phyloP scores from a whole-genome alignment of 2,113 vertebrate species.

The Eurystomus gularis region DNA sequence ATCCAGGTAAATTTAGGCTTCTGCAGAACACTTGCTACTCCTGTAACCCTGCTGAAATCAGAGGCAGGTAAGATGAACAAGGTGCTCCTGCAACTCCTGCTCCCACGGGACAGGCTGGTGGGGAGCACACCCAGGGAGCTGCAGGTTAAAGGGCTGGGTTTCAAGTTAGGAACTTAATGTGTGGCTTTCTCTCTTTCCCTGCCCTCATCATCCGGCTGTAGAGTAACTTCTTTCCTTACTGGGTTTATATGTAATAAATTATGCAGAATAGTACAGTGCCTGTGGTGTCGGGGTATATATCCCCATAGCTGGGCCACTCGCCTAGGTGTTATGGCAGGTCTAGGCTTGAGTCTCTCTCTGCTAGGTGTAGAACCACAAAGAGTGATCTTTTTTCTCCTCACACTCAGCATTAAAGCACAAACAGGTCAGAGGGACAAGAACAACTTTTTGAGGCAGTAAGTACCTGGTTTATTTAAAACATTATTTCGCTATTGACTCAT shows the following conservation, averaged over 20 bases:
- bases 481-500: not conserved
- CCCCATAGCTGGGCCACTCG: not conserved
- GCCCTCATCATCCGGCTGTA: not conserved
- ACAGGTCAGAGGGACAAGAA: not conserved
- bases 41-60: not conserved
- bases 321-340: not conserved
- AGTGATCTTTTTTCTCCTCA: not conserved
- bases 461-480: not conserved
- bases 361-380: not conserved
- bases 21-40: not conserved
- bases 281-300: not conserved
- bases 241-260: not conserved
- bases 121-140: not conserved
- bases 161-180: not conserved
- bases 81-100: not conserved
- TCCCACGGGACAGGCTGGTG: not conserved
- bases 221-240: not conserved
- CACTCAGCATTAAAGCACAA: not conserved
- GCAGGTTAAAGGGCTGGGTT: not conserved
- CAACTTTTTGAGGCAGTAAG: not conserved
- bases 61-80: not conserved
- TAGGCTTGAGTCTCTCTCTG: not conserved
- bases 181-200: not conserved
- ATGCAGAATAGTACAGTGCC: not conserved
- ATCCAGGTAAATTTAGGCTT: not conserved